phyloP scores from a whole-genome alignment of 1,140 invertebrate genomes.

The Papilio glaucus region DNA sequence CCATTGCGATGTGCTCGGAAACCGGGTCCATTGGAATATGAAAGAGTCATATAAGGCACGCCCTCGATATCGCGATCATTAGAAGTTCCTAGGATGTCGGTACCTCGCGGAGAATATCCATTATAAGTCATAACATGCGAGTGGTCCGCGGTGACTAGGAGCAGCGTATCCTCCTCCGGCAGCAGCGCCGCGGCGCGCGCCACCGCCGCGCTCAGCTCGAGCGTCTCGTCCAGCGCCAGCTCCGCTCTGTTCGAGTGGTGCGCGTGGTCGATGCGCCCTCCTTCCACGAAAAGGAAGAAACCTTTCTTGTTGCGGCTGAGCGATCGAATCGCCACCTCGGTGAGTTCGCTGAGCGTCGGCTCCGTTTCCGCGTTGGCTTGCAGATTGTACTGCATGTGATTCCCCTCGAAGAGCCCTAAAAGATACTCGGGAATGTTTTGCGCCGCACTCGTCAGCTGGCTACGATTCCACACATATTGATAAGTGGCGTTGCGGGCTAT shows the following conservation, averaged over 20 bases:
- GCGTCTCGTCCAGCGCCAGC: not conserved
- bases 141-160: slow-evolving; percentile 87
- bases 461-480: slow-evolving; percentile 86
- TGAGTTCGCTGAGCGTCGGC: slow-evolving; percentile 92
- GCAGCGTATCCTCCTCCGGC: slow-evolving; percentile 84
- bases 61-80: slow-evolving; percentile 57
- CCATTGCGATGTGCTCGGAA: slow-evolving; percentile 63
- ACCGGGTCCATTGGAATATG: slow-evolving; percentile 83
- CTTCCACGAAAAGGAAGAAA: slow-evolving; percentile 94
- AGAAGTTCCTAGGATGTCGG: slow-evolving; percentile 78
- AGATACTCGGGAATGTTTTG: slow-evolving; percentile 87
- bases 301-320: slow-evolving; percentile 90
- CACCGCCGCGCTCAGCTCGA: slow-evolving; percentile 80
- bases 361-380: slow-evolving; percentile 66
- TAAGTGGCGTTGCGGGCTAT: slow-evolving; percentile 85
- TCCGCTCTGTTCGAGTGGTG: slow-evolving; percentile 88
- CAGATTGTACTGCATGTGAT: slow-evolving; percentile 71
- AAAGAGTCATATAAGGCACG: not conserved
- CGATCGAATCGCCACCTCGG: slow-evolving; percentile 90
- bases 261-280: slow-evolving; percentile 90
- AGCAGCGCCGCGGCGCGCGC: slow-evolving; percentile 77
- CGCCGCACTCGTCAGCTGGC: slow-evolving; percentile 85
- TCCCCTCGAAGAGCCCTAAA: slow-evolving; percentile 84
- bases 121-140: slow-evolving; percentile 85
- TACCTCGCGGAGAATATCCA: slow-evolving; percentile 85